phyloP scores from a whole-genome alignment of 1,140 invertebrate species.

The Nixonia krombeini region DNA sequence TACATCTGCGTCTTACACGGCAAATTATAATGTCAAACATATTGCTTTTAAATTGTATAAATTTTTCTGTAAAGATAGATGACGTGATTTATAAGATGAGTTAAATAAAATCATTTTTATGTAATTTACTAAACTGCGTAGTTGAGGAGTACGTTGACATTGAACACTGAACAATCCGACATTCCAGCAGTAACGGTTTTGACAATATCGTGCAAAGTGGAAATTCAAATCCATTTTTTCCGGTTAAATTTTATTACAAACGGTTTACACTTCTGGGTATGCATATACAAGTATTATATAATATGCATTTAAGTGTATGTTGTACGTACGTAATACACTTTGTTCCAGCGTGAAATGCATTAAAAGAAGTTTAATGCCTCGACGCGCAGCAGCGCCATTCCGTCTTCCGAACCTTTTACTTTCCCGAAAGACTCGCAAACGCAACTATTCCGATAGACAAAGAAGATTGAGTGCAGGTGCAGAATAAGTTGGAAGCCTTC shows the following conservation, averaged over 20 bases:
- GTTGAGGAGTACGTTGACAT: not conserved
- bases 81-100: too few species aligned
- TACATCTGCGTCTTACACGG: too few species aligned
- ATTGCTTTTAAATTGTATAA: too few species aligned
- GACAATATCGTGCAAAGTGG: not conserved
- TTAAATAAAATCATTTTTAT: too few species aligned
- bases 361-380: constrained; percentile 45
- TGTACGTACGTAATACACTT: constrained; percentile 30
- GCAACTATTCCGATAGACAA: constrained; percentile 60
- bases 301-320: constrained; percentile 35
- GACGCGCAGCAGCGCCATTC: constrained; percentile 24
- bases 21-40: too few species aligned
- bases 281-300: constrained; percentile 27
- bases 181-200: too few species aligned
- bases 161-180: too few species aligned
- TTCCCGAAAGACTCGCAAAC: constrained; percentile 45
- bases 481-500: constrained; percentile 40
- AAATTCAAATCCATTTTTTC: constrained; percentile 1
- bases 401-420: constrained; percentile 45
- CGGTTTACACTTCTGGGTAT: constrained; percentile 23
- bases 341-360: constrained; percentile 33
- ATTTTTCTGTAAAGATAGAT: too few species aligned
- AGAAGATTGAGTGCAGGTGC: constrained; percentile 64
- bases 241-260: constrained; percentile 21
- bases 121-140: too few species aligned